Percentiles rank a stretch among this genome's conserved stretches.
Conservation (phyloP, 1,140 invertebrate genomes). For the Agraylea sexmaculata region DNA sequence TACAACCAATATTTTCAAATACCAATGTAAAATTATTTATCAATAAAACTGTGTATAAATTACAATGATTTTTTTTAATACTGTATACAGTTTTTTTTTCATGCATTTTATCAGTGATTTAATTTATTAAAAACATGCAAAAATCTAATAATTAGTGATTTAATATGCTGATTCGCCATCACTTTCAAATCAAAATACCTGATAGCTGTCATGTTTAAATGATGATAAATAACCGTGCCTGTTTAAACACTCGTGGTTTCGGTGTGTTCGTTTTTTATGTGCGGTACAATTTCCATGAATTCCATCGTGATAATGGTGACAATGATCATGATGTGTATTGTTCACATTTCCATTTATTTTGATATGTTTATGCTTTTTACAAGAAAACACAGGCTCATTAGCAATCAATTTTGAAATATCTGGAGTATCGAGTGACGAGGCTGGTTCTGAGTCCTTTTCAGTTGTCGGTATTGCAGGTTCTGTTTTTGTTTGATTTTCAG, state of each 20-base stretch:
- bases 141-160: too few relatives aligned
- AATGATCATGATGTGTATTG: not conserved
- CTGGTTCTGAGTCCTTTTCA: constrained; percentile 13
- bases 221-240: constrained; percentile 30
- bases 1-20: not conserved
- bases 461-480: constrained; percentile 15
- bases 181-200: constrained; percentile 26
- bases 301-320: not conserved
- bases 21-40: not conserved
- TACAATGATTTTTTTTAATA: constrained; percentile 1
- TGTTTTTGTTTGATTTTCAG: constrained; percentile 15
- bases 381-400: constrained; percentile 7
- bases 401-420: constrained; percentile 14
- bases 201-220: constrained; percentile 40
- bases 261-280: constrained; percentile 2
- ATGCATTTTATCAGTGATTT: not conserved
- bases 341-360: constrained; percentile 8
- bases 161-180: too few relatives aligned
- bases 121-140: not conserved
- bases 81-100: not conserved
- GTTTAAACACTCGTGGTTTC: constrained; percentile 20
- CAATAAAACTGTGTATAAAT: too few relatives aligned
- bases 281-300: too few relatives aligned
- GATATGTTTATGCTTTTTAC: constrained; percentile 17
- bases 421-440: constrained; percentile 15